These are phyloP conservation scores for Pinna nobilis DNA, from an alignment of 1,140 invertebrate genomes.

Conservation along the genomic window DNA sequence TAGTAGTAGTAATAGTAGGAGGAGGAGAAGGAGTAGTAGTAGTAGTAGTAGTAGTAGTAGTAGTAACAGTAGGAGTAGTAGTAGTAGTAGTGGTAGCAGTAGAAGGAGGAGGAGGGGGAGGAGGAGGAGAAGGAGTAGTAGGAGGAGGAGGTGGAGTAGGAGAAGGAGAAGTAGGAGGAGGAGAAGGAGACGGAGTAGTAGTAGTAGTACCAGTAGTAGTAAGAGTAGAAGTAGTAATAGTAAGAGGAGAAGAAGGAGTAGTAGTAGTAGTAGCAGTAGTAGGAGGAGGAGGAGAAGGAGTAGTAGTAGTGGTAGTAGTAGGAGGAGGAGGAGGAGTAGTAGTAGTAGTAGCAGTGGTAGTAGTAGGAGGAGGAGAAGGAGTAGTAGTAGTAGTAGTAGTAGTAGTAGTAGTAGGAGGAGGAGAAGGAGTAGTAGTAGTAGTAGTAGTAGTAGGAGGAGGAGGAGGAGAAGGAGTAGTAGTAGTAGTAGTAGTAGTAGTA, in stretches of 20 bases:
- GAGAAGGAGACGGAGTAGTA: not conserved
- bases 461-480: too few species aligned
- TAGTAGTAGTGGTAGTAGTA: too few species aligned
- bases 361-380: too few species aligned
- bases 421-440: too few species aligned
- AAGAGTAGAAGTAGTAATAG: not conserved
- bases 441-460: too few species aligned
- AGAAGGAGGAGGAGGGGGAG: not conserved
- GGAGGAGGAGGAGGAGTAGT: too few species aligned
- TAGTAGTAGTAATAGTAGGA: not conserved
- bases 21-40: not conserved
- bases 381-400: not conserved
- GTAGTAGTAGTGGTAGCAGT: not conserved
- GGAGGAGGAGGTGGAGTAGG: slow-evolving; percentile 7
- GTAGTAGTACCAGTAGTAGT: not conserved
- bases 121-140: not conserved
- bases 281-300: too few species aligned
- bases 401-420: too few species aligned
- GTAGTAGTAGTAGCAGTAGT: not conserved
- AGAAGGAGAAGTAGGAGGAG: not conserved
- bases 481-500: too few species aligned
- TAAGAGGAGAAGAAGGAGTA: not conserved
- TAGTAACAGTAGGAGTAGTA: not conserved
- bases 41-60: not conserved
- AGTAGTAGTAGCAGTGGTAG: too few species aligned